Evolutionary conservation across 2,888 invertebrate species (phyloP).

Genomic region (Rotaria macrura): DNA sequence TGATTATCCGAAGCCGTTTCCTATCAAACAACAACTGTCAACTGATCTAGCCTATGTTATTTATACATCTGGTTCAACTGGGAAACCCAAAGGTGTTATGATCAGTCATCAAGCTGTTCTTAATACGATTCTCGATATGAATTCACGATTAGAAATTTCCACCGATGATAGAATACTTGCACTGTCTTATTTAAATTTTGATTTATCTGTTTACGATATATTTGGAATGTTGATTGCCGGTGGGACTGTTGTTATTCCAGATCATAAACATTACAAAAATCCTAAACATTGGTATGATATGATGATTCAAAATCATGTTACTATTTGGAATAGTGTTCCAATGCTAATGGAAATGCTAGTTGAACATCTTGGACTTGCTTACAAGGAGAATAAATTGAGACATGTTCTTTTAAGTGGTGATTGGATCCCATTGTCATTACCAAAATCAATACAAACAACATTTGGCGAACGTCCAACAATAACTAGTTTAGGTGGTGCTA

Average conservation of each 20-base stretch:
- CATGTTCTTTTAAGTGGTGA: conserved; percentile 21
- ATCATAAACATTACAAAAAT: not conserved
- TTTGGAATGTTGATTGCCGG: not conserved
- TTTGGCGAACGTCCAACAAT: not conserved
- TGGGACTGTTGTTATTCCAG: not conserved
- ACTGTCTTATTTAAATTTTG: conserved; percentile 17
- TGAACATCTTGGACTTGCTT: not conserved
- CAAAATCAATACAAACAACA: not conserved
- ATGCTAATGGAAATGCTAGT: conserved; percentile 20
- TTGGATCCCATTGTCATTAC: conserved; percentile 15
- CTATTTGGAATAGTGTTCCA: conserved; percentile 24
- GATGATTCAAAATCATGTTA: not conserved
- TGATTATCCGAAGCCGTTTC: too few relatives aligned
- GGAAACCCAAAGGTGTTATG: conserved; percentile 24
- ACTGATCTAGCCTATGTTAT: conserved; percentile 20
- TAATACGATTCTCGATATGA: conserved; percentile 23
- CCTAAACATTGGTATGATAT: not conserved
- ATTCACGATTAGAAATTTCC: not conserved
- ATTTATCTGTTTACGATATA: conserved; percentile 20
- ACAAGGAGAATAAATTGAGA: not conserved
- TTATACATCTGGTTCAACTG: conserved; percentile 20
- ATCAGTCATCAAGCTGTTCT: conserved; percentile 2
- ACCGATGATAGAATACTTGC: not conserved
- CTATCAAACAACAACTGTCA: not conserved
- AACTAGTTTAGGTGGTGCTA: conserved; percentile 19